These are phyloP conservation scores for Hymenopus coronatus DNA, from an alignment of 2,888 invertebrate genomes.

Conservation along the genomic window DNA sequence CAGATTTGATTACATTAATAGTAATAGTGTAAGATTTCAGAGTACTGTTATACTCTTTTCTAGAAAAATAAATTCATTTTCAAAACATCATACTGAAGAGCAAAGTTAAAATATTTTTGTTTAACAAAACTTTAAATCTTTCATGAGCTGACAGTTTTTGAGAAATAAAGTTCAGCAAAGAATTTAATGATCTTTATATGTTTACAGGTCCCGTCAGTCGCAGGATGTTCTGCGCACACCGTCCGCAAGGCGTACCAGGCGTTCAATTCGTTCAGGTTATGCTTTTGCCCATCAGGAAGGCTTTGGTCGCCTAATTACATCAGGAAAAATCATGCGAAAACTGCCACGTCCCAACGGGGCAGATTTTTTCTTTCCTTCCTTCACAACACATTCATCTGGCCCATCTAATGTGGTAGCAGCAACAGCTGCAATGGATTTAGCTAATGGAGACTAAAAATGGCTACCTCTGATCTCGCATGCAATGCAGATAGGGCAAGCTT, in stretches of 20 bases:
- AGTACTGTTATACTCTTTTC: too few species aligned
- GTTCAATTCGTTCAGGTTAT: constrained; percentile 93
- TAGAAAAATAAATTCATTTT: too few species aligned
- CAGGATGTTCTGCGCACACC: constrained; percentile 80
- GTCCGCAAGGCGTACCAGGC: constrained; percentile 82
- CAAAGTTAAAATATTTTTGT: too few species aligned
- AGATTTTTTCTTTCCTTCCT: constrained; percentile 67
- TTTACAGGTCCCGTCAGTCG: constrained; percentile 60
- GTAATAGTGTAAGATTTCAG: too few species aligned
- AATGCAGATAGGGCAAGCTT: not conserved
- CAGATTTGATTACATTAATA: too few species aligned
- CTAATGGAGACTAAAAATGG: not conserved
- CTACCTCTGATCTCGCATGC: not conserved
- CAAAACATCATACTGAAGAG: too few species aligned
- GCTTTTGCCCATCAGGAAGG: constrained; percentile 99
- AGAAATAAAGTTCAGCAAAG: too few species aligned
- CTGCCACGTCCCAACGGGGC: constrained; percentile 62
- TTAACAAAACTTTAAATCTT: too few species aligned
- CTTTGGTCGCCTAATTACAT: constrained; percentile 94
- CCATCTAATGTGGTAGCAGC: constrained; percentile 21
- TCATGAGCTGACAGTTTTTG: too few species aligned
- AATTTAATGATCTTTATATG: not conserved
- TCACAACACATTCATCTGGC: constrained; percentile 24
- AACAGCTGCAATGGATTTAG: constrained; percentile 2
- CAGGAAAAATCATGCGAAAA: constrained; percentile 92